Conservation (phyloP, 2,888 invertebrate genomes). For the Agonopterix alstromeriana region DNA sequence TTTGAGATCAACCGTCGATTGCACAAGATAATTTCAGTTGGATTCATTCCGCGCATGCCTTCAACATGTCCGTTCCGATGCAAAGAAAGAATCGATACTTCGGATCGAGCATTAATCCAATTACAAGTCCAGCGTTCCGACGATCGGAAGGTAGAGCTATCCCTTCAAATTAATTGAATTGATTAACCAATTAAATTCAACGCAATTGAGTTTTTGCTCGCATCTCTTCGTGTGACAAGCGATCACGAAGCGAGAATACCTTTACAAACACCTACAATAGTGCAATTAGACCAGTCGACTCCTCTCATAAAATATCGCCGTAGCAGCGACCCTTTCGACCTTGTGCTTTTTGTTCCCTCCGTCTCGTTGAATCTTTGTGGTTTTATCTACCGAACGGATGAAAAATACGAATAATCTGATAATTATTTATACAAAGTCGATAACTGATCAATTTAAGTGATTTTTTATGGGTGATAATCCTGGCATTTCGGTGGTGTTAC, state of each 20-base stretch:
- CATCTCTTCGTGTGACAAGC: slow-evolving; percentile 1
- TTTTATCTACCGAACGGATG: too few relatives aligned
- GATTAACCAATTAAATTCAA: slow-evolving; percentile 63
- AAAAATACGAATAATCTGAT: too few relatives aligned
- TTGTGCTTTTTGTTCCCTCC: not conserved
- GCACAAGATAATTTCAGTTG: slow-evolving; percentile 19
- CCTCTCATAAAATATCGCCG: not conserved
- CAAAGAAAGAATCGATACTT: slow-evolving; percentile 56
- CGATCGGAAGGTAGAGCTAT: slow-evolving; percentile 43
- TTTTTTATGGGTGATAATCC: too few relatives aligned
- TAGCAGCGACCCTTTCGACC: not conserved
- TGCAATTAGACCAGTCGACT: slow-evolving; percentile 1
- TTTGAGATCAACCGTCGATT: too few relatives aligned
- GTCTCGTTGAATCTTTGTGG: too few relatives aligned
- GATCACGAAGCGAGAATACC: slow-evolving; percentile 3
- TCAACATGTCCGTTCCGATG: slow-evolving; percentile 50
- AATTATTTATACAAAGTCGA: too few relatives aligned
- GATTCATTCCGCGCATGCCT: slow-evolving; percentile 48
- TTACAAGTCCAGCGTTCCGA: slow-evolving; percentile 40
- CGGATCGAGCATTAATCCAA: slow-evolving; percentile 55
- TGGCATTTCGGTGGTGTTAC: too few relatives aligned
- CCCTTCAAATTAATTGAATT: slow-evolving; percentile 60
- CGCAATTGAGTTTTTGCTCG: slow-evolving; percentile 10
- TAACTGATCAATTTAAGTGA: too few relatives aligned
- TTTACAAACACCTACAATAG: slow-evolving; percentile 2